A percentile compares a stretch with the other conserved stretches of the same genome.
phyloP scores from a whole-genome alignment of 2,888 invertebrate genomes.

The Magallana nippona region DNA sequence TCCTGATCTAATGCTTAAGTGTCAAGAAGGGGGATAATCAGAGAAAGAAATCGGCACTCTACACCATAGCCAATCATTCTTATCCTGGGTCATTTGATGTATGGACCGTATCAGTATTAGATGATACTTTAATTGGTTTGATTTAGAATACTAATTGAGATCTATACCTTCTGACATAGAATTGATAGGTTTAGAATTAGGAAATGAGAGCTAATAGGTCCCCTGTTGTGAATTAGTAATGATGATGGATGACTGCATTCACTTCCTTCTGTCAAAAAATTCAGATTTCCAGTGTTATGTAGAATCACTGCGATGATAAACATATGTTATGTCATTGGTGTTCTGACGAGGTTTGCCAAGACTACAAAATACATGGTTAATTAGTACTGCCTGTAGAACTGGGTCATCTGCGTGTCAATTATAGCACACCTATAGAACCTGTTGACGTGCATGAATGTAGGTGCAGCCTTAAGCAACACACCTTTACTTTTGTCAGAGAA shows the following conservation, averaged over 20 bases:
- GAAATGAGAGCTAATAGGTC: neutral
- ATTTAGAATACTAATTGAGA: neutral
- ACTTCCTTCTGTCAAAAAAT: neutral
- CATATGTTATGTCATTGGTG: too few species aligned
- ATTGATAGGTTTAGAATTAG: conserved; percentile 13
- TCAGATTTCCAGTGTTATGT: too few species aligned
- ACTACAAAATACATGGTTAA: too few species aligned
- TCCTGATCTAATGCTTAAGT: neutral
- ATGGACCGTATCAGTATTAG: neutral
- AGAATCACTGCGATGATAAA: too few species aligned
- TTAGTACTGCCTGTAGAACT: too few species aligned
- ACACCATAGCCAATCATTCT: conserved; percentile 5
- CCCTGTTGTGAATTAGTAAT: neutral
- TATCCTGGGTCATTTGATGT: neutral
- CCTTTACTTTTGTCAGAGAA: too few species aligned
- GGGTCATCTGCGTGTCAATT: too few species aligned
- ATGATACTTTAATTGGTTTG: conserved; percentile 3
- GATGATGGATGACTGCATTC: neutral
- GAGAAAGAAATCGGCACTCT: neutral
- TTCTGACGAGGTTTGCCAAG: too few species aligned
- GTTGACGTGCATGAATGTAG: too few species aligned
- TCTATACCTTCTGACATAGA: neutral
- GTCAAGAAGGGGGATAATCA: conserved; percentile 1
- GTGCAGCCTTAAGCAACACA: too few species aligned
- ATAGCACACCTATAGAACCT: too few species aligned